Conservation (phyloP, 2,797 vertebrate genomes). For the Pristis pectinata region DNA sequence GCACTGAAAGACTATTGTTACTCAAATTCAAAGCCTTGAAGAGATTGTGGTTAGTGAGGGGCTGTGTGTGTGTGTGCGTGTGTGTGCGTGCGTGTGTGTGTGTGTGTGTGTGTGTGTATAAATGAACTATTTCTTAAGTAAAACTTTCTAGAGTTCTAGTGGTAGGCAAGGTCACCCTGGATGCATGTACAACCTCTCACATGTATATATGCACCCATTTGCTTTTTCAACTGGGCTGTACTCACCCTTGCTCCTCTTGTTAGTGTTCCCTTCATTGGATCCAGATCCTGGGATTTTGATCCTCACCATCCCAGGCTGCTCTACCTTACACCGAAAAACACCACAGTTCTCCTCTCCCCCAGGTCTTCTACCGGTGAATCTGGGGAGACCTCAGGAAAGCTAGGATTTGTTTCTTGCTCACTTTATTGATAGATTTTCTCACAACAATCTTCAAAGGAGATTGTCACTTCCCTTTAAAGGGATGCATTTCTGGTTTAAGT, state of each 20-base stretch:
- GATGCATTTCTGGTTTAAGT: not conserved
- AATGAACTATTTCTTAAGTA: too few species aligned
- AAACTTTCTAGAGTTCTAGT: too few species aligned
- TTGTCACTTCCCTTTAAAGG: not conserved
- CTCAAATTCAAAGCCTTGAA: too few species aligned
- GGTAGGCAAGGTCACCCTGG: too few species aligned
- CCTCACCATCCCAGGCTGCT: not conserved
- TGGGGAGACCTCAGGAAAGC: too few species aligned
- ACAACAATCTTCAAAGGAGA: not conserved
- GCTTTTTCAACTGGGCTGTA: not conserved
- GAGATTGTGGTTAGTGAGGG: too few species aligned
- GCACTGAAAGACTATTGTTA: too few species aligned
- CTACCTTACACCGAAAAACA: not conserved
- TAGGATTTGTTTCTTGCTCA: not conserved
- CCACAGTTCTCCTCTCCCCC: not conserved
- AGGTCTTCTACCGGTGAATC: not conserved
- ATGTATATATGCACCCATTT: not conserved
- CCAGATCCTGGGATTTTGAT: not conserved
- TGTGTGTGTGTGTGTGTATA: too few species aligned
- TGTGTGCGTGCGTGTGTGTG: too few species aligned
- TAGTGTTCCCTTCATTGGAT: not conserved
- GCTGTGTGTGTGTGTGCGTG: too few species aligned
- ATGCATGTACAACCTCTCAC: not conserved
- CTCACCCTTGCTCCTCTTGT: not conserved
- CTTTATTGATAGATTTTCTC: not conserved